Base-by-base conservation (phyloP, 2,888 invertebrate genomes). In the Hyalella azteca region DNA sequence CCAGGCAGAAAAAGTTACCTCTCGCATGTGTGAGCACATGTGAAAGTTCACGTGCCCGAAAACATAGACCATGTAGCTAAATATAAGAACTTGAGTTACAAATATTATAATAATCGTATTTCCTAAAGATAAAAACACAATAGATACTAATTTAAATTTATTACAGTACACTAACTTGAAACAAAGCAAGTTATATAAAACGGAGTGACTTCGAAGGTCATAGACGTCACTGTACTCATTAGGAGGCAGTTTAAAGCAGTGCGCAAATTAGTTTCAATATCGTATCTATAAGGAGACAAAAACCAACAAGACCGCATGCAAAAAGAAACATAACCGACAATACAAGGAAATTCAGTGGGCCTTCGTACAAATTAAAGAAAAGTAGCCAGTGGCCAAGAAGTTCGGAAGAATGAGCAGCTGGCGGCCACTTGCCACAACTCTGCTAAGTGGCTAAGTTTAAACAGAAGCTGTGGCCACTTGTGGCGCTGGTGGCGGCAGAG, bases 371-470 rank as follows among this genome's bases (percentile, higher is more conserved):
- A 29, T 26, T 26, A 22, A 22, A 26, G 9, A 15, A 26, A 9
- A 26, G 49, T 49, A 22, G 54, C 9, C 54, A 5, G 26, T 3
- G 26, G 54, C 54, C 22, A 29, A 9, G 9, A 4, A 22, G 19
- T 50, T 50, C 7, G 50, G n/a, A 5, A 22, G 50, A 5, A 50
- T 22, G 50, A 50, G 50, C n/a, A 7, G 50, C n/a, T 15, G 50
- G 50, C 50, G 4, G 19, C 26, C 59, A 59, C 29, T 59, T 59
- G 15, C 36, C 32, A 66, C 22, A 22, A 29, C 66, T 36, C 9
- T 32, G 13, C 22, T 66, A 66, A 59, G 66, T 66, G 66, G 32
- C 66, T 36, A 66, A 66, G 66, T 66, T 66, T 66, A 29, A 3
- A 1, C 19, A n/a, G 19, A 32, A 36, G 36, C 66, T 66, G 39